These are phyloP conservation scores for Diphyllodes magnificus DNA, from an alignment of 2,113 vertebrate species.

Conservation along the genomic window DNA sequence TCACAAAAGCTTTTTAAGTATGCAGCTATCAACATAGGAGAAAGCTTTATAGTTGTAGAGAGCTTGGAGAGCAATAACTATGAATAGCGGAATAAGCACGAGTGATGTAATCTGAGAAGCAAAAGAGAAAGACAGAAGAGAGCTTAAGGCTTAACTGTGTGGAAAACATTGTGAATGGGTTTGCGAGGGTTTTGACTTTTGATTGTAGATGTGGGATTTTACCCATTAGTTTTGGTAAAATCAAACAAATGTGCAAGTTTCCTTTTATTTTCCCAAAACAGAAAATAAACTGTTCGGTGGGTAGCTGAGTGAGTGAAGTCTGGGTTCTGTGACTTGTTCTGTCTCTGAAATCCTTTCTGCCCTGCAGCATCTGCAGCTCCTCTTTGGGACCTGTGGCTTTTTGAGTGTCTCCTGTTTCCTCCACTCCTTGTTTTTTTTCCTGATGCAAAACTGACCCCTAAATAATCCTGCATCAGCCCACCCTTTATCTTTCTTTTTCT, in stretches of 20 bases:
- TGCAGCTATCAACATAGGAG: background rate
- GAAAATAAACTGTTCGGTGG: background rate
- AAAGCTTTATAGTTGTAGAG: background rate
- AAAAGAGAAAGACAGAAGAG: background rate
- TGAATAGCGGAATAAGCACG: background rate
- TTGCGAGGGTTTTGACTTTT: background rate
- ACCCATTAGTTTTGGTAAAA: background rate
- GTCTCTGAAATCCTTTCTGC: background rate
- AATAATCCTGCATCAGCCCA: background rate
- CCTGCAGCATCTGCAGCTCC: background rate
- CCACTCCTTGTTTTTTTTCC: background rate
- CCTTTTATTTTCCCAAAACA: background rate
- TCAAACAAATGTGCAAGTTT: background rate
- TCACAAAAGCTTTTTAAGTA: slow-evolving; percentile 14
- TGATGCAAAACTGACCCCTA: background rate
- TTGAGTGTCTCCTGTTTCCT: background rate
- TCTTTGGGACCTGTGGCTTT: background rate
- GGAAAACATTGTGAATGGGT: background rate
- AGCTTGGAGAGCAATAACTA: background rate
- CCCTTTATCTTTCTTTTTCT: background rate
- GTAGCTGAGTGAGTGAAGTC: background rate
- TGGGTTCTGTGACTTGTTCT: background rate
- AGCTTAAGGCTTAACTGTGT: background rate
- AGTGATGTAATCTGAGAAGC: slow-evolving; percentile 1
- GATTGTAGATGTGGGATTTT: background rate